phyloP scores from a whole-genome alignment of 2,888 invertebrate genomes.

The Scotopteryx bipunctaria region DNA sequence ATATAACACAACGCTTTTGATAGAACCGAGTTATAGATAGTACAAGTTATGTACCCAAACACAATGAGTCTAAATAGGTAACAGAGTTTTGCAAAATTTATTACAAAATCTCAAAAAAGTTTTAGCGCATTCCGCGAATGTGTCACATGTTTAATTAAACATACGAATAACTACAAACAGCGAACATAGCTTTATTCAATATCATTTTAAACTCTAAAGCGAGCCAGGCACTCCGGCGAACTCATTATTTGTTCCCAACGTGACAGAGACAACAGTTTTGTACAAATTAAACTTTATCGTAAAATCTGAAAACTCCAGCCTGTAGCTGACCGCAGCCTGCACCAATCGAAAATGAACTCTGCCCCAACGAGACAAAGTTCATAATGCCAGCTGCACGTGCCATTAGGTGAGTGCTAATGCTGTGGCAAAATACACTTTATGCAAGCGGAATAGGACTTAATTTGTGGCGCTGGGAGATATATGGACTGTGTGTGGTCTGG shows the following conservation, averaged over 20 bases:
- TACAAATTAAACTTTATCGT: constrained; percentile 32
- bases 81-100: background rate
- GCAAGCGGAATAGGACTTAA: constrained; percentile 3
- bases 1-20: background rate
- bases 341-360: constrained; percentile 19
- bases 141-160: background rate
- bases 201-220: constrained; percentile 15
- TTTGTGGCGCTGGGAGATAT: constrained; percentile 5
- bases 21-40: no score
- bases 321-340: constrained; percentile 18
- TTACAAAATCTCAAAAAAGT: background rate
- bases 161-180: background rate
- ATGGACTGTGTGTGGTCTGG: constrained; percentile 33
- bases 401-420: background rate
- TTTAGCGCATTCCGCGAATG: background rate
- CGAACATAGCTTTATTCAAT: background rate
- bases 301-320: constrained; percentile 30
- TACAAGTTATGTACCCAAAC: background rate
- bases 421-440: constrained; percentile 26
- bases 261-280: constrained; percentile 34
- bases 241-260: constrained; percentile 25
- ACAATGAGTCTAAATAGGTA: background rate
- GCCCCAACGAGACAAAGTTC: constrained; percentile 8
- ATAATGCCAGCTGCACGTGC: constrained; percentile 1
- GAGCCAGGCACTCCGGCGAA: constrained; percentile 10